phyloP scores from a whole-genome alignment of 2,797 vertebrate species.

The Poecilia gillii region DNA sequence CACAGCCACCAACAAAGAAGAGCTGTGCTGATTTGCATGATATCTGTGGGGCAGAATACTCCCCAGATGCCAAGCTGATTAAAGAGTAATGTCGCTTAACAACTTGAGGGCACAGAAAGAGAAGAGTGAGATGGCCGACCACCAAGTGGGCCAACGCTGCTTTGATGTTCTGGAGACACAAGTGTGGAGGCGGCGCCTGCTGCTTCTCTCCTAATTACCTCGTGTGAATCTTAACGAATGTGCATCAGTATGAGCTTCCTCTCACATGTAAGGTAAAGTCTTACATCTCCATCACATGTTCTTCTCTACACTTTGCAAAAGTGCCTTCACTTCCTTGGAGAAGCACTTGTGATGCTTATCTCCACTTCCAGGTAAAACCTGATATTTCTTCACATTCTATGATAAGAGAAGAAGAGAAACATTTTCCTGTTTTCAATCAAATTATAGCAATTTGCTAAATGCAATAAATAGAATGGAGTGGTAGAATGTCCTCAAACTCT shows the following conservation, averaged over 20 bases:
- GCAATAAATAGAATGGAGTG: not conserved
- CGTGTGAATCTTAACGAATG: slow-evolving; percentile 51
- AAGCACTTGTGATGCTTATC: not conserved
- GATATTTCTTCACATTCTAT: not conserved
- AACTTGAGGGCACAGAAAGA: slow-evolving; percentile 54
- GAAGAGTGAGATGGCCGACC: slow-evolving; percentile 52
- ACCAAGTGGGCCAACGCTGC: slow-evolving; percentile 40
- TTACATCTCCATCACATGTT: slow-evolving; percentile 16
- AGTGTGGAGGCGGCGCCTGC: slow-evolving; percentile 33
- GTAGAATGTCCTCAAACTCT: too few species aligned
- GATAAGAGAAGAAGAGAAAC: not conserved
- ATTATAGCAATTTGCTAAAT: not conserved
- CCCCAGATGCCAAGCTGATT: slow-evolving; percentile 70
- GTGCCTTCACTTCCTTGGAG: not conserved
- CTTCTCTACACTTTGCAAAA: not conserved
- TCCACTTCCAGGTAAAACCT: not conserved
- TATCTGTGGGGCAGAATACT: slow-evolving; percentile 54
- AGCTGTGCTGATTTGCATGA: slow-evolving; percentile 61
- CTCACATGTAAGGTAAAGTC: slow-evolving; percentile 5
- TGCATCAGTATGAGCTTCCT: slow-evolving; percentile 26
- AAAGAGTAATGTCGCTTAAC: slow-evolving; percentile 63
- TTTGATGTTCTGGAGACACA: slow-evolving; percentile 66
- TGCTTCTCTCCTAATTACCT: slow-evolving; percentile 63
- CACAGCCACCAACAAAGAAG: slow-evolving; percentile 29
- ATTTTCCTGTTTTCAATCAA: not conserved